Evolutionary conservation across 2,888 invertebrate genomes (phyloP).

Genomic region (Rotaria sp.): DNA sequence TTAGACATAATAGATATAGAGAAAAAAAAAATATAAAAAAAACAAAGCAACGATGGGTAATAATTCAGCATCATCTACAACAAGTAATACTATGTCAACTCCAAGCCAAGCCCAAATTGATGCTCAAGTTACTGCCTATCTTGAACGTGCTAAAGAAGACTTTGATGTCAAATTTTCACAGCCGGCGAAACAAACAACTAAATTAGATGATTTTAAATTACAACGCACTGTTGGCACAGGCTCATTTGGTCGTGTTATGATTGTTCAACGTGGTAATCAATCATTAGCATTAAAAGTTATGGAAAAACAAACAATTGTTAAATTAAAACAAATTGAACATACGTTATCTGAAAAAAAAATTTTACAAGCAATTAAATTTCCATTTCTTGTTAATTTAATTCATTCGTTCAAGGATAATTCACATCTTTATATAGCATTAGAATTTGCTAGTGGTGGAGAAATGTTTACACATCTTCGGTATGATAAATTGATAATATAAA

Average conservation of each 20-base stretch:
- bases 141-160: constrained; percentile 3
- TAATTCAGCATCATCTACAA: neutral
- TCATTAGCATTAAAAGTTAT: constrained; percentile 38
- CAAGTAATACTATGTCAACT: neutral
- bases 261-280: constrained; percentile 27
- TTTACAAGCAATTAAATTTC: constrained; percentile 38
- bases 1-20: neutral
- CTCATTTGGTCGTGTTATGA: constrained; percentile 40
- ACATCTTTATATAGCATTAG: constrained; percentile 40
- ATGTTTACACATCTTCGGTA: constrained; percentile 40
- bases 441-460: constrained; percentile 38
- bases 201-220: constrained; percentile 38
- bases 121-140: neutral
- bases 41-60: neutral
- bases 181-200: constrained; percentile 22
- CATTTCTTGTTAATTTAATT: constrained; percentile 39
- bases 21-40: too few species aligned
- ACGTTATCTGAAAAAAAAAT: constrained; percentile 38
- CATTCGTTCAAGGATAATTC: constrained; percentile 41
- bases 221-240: constrained; percentile 38
- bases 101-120: neutral
- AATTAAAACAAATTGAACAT: constrained; percentile 41
- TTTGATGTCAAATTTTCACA: neutral
- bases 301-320: constrained; percentile 39
- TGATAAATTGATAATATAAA: neutral